Evolutionary conservation across 2,113 vertebrate species (phyloP), one percentile per base, ranked within the genome.

Genomic region (Catharus fuscescens): DNA sequence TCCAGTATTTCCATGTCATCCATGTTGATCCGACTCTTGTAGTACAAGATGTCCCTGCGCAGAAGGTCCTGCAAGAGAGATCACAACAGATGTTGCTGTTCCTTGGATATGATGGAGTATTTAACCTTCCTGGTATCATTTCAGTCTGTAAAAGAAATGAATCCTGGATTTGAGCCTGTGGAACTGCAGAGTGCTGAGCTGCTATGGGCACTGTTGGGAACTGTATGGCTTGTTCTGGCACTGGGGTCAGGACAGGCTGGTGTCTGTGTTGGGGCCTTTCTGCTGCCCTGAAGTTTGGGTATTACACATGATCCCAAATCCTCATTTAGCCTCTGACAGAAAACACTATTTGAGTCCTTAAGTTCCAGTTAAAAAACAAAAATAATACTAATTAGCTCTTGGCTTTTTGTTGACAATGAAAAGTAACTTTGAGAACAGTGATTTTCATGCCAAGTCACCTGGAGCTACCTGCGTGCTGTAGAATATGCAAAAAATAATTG

Each of bases 31-130:
- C 98, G 97, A 38, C 98, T 99, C 96, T 99, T 99, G 70, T 99
- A 99, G 96, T 99, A 99, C 47, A 99, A 78, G 91, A 99, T 98
- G 65, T 99, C 99, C 48, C 99, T 97, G 50, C 99, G 98, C 81
- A 99, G 96, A 48, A 99, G 99, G 94, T 99, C 99, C 99, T 99
- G 96, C 3, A 92, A 88, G 81, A 86, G 71, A 96, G n/a, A 77
- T 3, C 64, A 52, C 38, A 92, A 8, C 19, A 76, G 13, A 52
- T 10, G 8, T 31, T 59, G n/a, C 15, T 40, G 15, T 25, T 85
- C 14, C 61, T 83, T 34, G 56, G 45, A 2, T 21, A 8, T 1
- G 34, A 16, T 45, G 80, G 28, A 53, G 10, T 12, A 53, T 48
- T 88, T 61, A 5, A 64, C 52, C 38, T 45, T 60, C 20, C 20